Evolutionary conservation across 2,797 vertebrate species (phyloP).

Genomic region (Mycteria americana): DNA sequence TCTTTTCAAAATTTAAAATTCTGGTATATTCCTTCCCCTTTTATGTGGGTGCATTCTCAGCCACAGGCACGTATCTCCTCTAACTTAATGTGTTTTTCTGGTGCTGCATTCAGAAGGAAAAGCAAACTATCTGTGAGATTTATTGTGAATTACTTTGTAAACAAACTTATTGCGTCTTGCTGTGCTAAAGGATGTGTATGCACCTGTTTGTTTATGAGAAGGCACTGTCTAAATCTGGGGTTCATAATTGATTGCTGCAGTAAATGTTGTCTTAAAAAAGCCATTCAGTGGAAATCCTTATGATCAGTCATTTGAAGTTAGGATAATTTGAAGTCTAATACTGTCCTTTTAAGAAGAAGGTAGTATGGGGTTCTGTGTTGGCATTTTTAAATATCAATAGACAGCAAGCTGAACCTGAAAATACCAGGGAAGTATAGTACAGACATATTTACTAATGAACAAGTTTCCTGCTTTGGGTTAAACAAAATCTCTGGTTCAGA

Average conservation of each 20-base stretch:
- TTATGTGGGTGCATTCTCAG: neutral
- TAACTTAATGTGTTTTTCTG: neutral
- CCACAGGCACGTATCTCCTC: neutral
- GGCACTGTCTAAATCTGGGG: neutral
- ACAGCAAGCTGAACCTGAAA: neutral
- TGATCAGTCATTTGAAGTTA: neutral
- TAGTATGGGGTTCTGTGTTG: neutral
- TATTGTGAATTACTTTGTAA: slow-evolving; percentile 26
- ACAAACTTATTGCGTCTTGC: slow-evolving; percentile 11
- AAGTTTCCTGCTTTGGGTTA: neutral
- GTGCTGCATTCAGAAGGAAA: neutral
- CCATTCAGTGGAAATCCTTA: neutral
- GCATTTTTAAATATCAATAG: slow-evolving; percentile 6
- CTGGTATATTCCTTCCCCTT: neutral
- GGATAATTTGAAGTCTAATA: slow-evolving; percentile 6
- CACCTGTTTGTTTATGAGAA: neutral
- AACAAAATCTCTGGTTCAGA: neutral
- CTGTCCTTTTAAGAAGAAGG: neutral
- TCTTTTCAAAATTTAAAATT: neutral
- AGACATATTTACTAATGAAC: neutral
- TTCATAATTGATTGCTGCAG: slow-evolving; percentile 9
- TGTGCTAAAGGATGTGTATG: neutral
- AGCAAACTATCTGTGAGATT: slow-evolving; percentile 15
- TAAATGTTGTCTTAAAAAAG: slow-evolving; percentile 33
- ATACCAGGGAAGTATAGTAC: neutral